Evolutionary conservation across 1,140 invertebrate species (phyloP).

Genomic region (Subanguina moxae): DNA sequence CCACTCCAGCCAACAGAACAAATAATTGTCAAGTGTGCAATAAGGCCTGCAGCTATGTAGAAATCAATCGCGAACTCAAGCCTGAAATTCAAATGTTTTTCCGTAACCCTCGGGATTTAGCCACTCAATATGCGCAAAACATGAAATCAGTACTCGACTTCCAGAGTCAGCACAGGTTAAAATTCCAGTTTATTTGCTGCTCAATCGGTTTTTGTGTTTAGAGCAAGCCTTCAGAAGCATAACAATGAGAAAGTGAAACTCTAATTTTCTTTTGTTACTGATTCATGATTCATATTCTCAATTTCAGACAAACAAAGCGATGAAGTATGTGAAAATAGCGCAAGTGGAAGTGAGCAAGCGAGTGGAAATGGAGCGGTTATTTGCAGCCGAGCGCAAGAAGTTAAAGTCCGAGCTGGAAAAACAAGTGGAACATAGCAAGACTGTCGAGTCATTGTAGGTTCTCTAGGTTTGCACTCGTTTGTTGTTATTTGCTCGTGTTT

Average conservation of each 20-base stretch:
- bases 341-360: slow-evolving; percentile 16
- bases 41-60: slow-evolving; percentile 8
- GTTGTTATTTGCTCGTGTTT: neutral
- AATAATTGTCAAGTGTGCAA: slow-evolving; percentile 19
- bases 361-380: neutral
- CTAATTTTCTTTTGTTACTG: neutral
- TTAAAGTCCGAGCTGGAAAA: slow-evolving; percentile 7
- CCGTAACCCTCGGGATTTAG: slow-evolving; percentile 5
- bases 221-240: slow-evolving; percentile 14
- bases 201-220: too few relatives aligned
- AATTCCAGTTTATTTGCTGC: neutral
- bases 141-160: slow-evolving; percentile 19
- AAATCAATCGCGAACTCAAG: slow-evolving; percentile 12
- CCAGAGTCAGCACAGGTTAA: slow-evolving; percentile 4
- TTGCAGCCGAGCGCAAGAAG: slow-evolving; percentile 11
- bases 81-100: slow-evolving; percentile 16
- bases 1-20: neutral
- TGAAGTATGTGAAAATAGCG: slow-evolving; percentile 9
- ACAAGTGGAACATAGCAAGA: neutral
- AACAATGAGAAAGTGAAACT: neutral
- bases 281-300: slow-evolving; percentile 8
- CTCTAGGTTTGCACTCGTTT: neutral
- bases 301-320: slow-evolving; percentile 13
- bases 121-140: slow-evolving; percentile 15
- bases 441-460: slow-evolving; percentile 15